Evolutionary conservation across 2,797 vertebrate species (phyloP).

Genomic region (Oreortyx pictus): DNA sequence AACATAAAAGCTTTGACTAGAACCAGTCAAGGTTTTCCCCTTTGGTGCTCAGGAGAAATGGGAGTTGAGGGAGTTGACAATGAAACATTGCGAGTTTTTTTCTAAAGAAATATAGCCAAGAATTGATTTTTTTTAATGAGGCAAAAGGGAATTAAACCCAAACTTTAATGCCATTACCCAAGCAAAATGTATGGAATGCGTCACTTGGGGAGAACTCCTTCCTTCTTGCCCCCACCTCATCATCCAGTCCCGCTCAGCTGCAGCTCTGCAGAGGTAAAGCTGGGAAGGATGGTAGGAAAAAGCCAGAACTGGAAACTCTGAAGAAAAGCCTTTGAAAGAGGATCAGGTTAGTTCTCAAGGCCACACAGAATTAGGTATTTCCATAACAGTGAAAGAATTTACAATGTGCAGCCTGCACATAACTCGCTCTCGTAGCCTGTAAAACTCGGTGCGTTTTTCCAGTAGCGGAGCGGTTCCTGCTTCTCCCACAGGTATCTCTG

Average conservation of each 20-base stretch:
- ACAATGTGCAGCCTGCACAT: constrained; percentile 41
- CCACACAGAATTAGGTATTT: constrained; percentile 69
- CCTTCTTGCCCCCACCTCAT: background rate
- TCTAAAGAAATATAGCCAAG: background rate
- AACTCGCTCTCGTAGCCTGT: constrained; percentile 32
- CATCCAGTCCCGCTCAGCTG: background rate
- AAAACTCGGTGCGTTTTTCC: background rate
- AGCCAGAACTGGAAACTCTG: constrained; percentile 57
- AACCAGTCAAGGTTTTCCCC: constrained; percentile 1
- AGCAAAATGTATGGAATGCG: constrained; percentile 8
- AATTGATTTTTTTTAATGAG: constrained; percentile 31
- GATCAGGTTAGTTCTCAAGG: constrained; percentile 49
- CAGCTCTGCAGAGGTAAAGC: constrained; percentile 22
- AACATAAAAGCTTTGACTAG: constrained; percentile 12
- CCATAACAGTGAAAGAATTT: constrained; percentile 68
- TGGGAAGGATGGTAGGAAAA: constrained; percentile 50
- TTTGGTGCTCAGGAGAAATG: constrained; percentile 28
- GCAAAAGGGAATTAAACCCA: background rate
- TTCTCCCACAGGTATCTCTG: background rate
- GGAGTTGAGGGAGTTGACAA: constrained; percentile 18
- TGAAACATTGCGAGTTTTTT: constrained; percentile 19
- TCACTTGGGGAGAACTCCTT: background rate
- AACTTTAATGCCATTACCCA: background rate
- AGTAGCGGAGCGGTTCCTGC: background rate
- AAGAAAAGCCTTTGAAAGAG: constrained; percentile 58